Base-by-base conservation (phyloP, 1,140 invertebrate species). In the Archegozetes longisetosus region DNA sequence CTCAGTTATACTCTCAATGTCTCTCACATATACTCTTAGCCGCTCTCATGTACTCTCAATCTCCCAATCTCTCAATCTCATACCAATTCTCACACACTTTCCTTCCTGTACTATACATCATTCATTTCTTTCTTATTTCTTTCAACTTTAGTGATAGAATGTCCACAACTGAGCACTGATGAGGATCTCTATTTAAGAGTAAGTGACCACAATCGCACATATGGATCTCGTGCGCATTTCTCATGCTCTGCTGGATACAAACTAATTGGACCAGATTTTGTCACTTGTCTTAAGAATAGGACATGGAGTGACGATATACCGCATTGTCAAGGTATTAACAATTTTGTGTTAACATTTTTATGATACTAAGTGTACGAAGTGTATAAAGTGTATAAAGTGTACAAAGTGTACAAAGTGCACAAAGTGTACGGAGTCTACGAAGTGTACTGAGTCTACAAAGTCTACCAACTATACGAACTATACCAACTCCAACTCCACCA, bases 171-270 rank as follows among this genome's bases (percentile, higher is more conserved):
- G 23, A 71, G 74, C 53, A 64, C 71, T 0, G 70, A 73, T 0
- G 32, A 40, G 6, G 79, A 79, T 62, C 71, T 73, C 0, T 75
- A 78, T 64, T 69, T 83, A 3, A 74, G 75, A 55, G 64, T 82
- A n/a, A 68, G 78, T 26, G 75, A 80, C 49, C 76, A 80, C 68
- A 82, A 82, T 68, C 78, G 79, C 54, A 40, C 32, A 17, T 40
- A 40, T 17, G 32, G 32, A 40, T 40, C 32, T n/a, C 76, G 78
- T 55, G 84, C 82, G 3, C 76, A 84, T 24, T 89, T 89, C 72
- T 79, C 80, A 51, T 90, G 87, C 68, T 79, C 85, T 55, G 86
- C 83, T 80, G 86, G 86, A 47, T 85, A 87, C 69, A 76, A 78
- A 60, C 75, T 89, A 24, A 75, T 76, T 29, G 86, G 86, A 6